Percentiles rank a stretch among this genome's conserved stretches.
Evolutionary conservation across 2,888 invertebrate species (phyloP).

Genomic region (Heliconius ethilla): DNA sequence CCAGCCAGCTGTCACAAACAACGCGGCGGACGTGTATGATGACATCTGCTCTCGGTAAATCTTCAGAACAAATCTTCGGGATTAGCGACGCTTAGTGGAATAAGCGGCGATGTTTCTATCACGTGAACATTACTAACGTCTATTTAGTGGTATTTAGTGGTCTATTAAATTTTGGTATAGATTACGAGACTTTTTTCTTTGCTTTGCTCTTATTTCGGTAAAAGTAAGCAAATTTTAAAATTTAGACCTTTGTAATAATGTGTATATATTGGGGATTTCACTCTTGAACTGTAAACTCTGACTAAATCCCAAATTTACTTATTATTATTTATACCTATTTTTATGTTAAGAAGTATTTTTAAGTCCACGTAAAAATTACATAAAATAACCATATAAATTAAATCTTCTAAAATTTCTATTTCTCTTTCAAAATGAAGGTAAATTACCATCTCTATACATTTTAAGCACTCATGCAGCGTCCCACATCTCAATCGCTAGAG

Average conservation of each 20-base stretch:
- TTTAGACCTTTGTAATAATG: neutral
- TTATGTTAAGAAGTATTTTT: too few species aligned
- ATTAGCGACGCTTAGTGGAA: slow-evolving; percentile 52
- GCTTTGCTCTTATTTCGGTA: neutral
- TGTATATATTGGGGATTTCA: too few species aligned
- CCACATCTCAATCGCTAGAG: slow-evolving; percentile 23
- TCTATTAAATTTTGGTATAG: slow-evolving; percentile 7
- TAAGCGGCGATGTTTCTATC: slow-evolving; percentile 25
- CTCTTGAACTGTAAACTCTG: too few species aligned
- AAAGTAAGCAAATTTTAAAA: neutral
- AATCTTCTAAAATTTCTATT: neutral
- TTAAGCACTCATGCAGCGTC: slow-evolving; percentile 22
- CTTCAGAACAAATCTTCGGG: slow-evolving; percentile 56
- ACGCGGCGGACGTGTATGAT: slow-evolving; percentile 39
- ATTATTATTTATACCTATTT: too few species aligned
- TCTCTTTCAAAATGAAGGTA: neutral
- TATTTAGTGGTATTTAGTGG: slow-evolving; percentile 12
- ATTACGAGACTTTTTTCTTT: neutral
- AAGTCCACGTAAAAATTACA: too few species aligned
- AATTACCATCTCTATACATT: neutral
- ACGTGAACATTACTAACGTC: slow-evolving; percentile 27
- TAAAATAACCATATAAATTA: neutral
- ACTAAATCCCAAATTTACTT: too few species aligned
- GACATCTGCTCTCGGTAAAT: slow-evolving; percentile 74
- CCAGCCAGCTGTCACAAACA: slow-evolving; percentile 48